Conservation (phyloP, 2,113 vertebrate species). For the Myrmophylax atrothorax region DNA sequence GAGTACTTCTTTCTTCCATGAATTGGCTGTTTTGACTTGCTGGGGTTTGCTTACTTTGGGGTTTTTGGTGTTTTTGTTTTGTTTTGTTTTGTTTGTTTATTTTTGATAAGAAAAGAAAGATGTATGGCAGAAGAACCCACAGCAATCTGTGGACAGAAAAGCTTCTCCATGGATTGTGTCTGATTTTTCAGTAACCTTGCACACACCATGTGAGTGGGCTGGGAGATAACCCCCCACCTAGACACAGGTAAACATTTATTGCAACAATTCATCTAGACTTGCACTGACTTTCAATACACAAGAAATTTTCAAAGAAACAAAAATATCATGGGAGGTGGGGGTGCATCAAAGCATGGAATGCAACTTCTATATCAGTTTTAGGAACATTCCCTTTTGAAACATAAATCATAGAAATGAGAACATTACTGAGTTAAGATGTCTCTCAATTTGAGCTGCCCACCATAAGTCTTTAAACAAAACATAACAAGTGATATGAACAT, state of each 20-base stretch:
- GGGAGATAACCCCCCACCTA: background rate
- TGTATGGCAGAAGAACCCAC: background rate
- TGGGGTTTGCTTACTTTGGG: background rate
- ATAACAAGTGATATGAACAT: background rate
- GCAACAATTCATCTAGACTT: background rate
- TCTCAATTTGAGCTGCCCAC: background rate
- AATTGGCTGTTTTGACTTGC: background rate
- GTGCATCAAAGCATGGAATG: background rate
- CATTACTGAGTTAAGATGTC: background rate
- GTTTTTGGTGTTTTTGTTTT: background rate
- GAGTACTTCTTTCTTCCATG: background rate
- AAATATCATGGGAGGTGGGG: background rate
- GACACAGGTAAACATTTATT: background rate
- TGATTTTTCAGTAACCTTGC: background rate
- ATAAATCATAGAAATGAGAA: background rate
- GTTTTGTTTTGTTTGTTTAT: background rate
- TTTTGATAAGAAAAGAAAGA: background rate
- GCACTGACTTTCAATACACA: background rate
- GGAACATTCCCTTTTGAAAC: background rate
- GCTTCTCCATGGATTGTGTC: background rate
- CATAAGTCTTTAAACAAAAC: background rate
- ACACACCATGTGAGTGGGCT: background rate
- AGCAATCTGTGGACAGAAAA: background rate
- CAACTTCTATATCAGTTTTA: background rate
- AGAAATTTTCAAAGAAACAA: background rate